Percentiles rank a stretch among this genome's conserved stretches.
phyloP scores from a whole-genome alignment of 1,140 invertebrate species.

The Panonychus citri region DNA sequence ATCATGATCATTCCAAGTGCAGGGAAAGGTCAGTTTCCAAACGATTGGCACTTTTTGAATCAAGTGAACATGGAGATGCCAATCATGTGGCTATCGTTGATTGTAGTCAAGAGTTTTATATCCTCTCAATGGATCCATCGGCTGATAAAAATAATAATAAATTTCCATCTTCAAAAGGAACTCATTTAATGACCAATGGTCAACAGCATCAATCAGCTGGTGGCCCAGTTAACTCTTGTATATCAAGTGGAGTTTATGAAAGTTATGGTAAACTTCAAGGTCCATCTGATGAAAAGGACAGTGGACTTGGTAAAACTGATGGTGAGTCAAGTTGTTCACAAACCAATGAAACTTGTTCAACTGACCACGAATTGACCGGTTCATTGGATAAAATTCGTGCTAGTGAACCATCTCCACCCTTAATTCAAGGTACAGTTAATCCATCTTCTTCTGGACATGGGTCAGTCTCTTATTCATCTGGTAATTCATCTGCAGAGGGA shows the following conservation, averaged over 20 bases:
- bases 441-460: too few relatives aligned
- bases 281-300: not conserved
- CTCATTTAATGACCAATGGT: not conserved
- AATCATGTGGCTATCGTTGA: not conserved
- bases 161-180: not conserved
- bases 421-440: too few relatives aligned
- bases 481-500: too few relatives aligned
- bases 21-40: not conserved
- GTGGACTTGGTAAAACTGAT: constrained; percentile 3
- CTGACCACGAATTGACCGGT: not conserved
- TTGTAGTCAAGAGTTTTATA: not conserved
- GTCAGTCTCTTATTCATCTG: too few relatives aligned
- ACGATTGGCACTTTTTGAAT: not conserved
- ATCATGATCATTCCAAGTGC: constrained; percentile 1
- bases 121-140: not conserved
- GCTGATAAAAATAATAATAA: not conserved
- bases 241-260: too few relatives aligned
- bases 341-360: constrained; percentile 1
- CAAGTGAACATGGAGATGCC: not conserved
- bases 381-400: not conserved
- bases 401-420: too few relatives aligned
- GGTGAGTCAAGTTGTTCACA: not conserved
- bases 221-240: not conserved
- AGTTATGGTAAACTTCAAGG: not conserved
- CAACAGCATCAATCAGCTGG: not conserved